Percentiles rank a stretch among this genome's conserved stretches.
These are phyloP conservation scores for Hyposoter dolosus DNA, from an alignment of 2,888 invertebrate genomes.

Conservation along the genomic window DNA sequence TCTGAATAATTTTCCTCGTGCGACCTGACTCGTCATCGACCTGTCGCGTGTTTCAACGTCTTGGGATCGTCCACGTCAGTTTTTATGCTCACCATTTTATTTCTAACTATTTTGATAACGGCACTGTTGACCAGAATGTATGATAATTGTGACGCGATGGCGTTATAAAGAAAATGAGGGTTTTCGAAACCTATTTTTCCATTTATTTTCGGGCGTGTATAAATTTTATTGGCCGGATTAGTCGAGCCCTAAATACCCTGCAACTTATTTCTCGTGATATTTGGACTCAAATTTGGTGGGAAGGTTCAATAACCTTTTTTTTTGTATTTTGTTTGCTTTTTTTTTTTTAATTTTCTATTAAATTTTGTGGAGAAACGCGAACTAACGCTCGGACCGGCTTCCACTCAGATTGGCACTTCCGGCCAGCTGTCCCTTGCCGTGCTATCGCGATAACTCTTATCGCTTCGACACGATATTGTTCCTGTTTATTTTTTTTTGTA, in stretches of 20 bases:
- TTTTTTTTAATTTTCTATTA: not conserved
- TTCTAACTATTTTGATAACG: slow-evolving; percentile 69
- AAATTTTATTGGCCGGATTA: not conserved
- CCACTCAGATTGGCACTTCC: slow-evolving; percentile 76
- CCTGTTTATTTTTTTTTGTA: slow-evolving; percentile 21
- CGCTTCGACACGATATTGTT: not conserved
- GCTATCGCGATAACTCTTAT: slow-evolving; percentile 56
- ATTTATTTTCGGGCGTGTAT: not conserved
- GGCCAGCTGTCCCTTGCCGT: slow-evolving; percentile 71
- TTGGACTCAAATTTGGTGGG: not conserved
- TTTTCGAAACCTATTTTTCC: not conserved
- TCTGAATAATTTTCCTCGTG: slow-evolving; percentile 39
- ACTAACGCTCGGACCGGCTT: slow-evolving; percentile 30
- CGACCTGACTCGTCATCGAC: slow-evolving; percentile 48
- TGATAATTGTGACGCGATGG: not conserved
- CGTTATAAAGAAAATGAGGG: not conserved
- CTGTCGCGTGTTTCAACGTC: slow-evolving; percentile 58
- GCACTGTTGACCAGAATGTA: slow-evolving; percentile 65
- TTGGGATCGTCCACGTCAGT: slow-evolving; percentile 43
- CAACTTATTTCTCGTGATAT: not conserved
- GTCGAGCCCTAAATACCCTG: not conserved
- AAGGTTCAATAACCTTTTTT: not conserved
- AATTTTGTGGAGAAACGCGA: not conserved
- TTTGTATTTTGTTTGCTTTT: not conserved
- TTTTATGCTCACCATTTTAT: slow-evolving; percentile 3